These are phyloP conservation scores for Thalpophila matura DNA, from an alignment of 2,888 invertebrate genomes.

Conservation along the genomic window DNA sequence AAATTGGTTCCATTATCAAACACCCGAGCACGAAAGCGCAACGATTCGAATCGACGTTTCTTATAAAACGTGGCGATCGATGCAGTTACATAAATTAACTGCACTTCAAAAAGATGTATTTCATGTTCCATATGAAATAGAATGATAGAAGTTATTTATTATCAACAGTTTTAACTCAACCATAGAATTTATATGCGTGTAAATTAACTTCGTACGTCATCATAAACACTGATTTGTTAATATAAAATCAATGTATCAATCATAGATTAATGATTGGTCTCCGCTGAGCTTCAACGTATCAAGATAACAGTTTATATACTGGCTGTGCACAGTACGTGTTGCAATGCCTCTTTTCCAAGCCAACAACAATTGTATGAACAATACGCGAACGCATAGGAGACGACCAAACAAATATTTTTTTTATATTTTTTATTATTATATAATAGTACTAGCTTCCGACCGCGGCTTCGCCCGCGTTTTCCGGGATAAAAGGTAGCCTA, in stretches of 20 bases:
- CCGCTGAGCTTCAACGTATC: no score
- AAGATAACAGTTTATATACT: no score
- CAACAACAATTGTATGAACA: no score
- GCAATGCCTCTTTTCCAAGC: no score
- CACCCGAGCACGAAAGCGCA: slow-evolving; percentile 63
- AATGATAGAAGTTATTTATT: not conserved
- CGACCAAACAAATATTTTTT: no score
- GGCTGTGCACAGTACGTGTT: no score
- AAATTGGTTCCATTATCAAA: slow-evolving; percentile 71
- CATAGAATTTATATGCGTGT: not conserved
- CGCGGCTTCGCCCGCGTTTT: no score
- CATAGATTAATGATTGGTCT: no score
- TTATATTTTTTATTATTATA: no score
- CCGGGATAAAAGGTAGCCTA: no score
- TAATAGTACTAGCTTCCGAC: no score
- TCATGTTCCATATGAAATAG: not conserved
- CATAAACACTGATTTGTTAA: not conserved
- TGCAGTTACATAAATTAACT: slow-evolving; percentile 34
- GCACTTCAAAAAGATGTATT: slow-evolving; percentile 8
- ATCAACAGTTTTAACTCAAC: not conserved
- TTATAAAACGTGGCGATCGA: slow-evolving; percentile 20
- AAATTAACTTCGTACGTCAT: not conserved
- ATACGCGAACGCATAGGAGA: no score
- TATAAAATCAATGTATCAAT: not conserved
- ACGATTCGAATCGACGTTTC: slow-evolving; percentile 60